Evolutionary conservation across 2,797 vertebrate genomes (phyloP).

Genomic region (Salmo trutta): DNA sequence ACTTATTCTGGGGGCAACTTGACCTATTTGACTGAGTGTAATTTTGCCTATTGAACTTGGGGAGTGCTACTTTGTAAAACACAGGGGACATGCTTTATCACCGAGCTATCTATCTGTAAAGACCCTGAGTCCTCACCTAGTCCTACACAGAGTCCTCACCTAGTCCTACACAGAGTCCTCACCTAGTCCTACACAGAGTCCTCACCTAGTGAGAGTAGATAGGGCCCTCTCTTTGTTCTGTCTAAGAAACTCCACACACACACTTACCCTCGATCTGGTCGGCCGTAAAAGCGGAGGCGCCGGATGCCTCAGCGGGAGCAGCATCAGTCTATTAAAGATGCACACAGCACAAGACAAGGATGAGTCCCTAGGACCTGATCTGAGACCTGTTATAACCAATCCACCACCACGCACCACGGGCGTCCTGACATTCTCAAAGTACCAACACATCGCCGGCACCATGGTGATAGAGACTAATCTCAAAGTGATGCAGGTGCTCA

Average conservation of each 20-base stretch:
- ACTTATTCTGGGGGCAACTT: not conserved
- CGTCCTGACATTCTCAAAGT: not conserved
- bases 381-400: not conserved
- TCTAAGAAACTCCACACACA: not conserved
- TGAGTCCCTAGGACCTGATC: not conserved
- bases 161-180: too few species aligned
- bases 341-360: slow-evolving; percentile 23
- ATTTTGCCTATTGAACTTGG: not conserved
- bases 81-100: not conserved
- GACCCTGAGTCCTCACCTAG: not conserved
- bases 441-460: not conserved
- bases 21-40: not conserved
- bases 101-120: not conserved
- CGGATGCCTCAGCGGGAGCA: slow-evolving; percentile 11
- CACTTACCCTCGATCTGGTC: slow-evolving; percentile 97
- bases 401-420: not conserved
- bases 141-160: too few species aligned
- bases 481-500: not conserved
- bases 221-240: too few species aligned
- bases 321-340: slow-evolving; percentile 45
- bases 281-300: slow-evolving; percentile 79
- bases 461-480: not conserved
- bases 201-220: not conserved
- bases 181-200: too few species aligned
- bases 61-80: not conserved